These are phyloP conservation scores for Rhamnusium bicolor DNA, from an alignment of 2,888 invertebrate species.

Conservation along the genomic window DNA sequence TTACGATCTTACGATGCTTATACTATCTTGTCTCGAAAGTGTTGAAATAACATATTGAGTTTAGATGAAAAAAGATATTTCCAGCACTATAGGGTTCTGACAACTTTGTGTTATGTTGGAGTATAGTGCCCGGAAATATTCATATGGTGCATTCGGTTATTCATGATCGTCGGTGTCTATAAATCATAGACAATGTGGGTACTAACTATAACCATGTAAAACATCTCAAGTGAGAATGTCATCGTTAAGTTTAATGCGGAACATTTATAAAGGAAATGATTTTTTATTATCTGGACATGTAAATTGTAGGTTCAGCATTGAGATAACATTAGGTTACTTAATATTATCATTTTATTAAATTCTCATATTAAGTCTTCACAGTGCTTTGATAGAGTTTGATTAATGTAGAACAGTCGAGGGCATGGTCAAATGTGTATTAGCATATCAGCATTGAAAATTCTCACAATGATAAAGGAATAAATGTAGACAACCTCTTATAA, in stretches of 20 bases:
- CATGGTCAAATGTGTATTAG: too few relatives aligned
- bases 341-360: too few relatives aligned
- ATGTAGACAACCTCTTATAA: too few relatives aligned
- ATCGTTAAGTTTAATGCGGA: not conserved
- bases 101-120: not conserved
- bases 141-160: not conserved
- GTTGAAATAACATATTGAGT: not conserved
- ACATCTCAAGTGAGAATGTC: not conserved
- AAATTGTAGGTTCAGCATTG: too few relatives aligned
- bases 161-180: not conserved
- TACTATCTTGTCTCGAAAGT: not conserved
- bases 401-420: too few relatives aligned
- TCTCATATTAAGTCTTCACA: too few relatives aligned
- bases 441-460: too few relatives aligned
- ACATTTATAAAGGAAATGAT: not conserved
- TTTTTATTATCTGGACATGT: too few relatives aligned
- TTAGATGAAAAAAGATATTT: not conserved
- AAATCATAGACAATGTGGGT: not conserved
- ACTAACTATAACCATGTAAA: not conserved
- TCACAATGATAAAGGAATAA: too few relatives aligned
- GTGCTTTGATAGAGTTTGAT: too few relatives aligned
- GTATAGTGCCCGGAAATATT: not conserved
- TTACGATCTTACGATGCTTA: too few relatives aligned
- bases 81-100: conserved; percentile 4
- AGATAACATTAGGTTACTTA: too few relatives aligned